Evolutionary conservation across 2,113 vertebrate genomes (phyloP).

Genomic region (Elephas maximus): DNA sequence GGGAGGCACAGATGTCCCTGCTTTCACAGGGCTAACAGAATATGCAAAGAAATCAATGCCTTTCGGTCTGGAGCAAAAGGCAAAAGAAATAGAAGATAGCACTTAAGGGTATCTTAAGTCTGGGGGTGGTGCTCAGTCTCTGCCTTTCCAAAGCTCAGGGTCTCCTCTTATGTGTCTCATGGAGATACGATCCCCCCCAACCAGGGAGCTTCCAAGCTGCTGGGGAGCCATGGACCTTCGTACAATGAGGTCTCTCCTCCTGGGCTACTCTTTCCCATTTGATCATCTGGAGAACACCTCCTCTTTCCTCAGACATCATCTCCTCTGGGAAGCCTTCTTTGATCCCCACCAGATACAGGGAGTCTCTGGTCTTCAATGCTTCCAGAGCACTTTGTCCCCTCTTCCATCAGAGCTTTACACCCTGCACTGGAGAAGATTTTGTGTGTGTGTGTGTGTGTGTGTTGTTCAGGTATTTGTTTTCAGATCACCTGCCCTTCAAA

Average conservation of each 20-base stretch:
- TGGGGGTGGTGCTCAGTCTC: background rate
- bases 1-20: background rate
- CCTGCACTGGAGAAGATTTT: background rate
- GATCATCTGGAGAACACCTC: background rate
- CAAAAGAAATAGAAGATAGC: background rate
- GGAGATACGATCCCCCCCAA: background rate
- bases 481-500: background rate
- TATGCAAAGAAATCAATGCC: background rate
- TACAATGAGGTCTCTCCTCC: background rate
- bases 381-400: background rate
- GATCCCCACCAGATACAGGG: background rate
- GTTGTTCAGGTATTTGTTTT: background rate
- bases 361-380: background rate
- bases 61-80: background rate
- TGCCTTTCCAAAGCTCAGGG: background rate
- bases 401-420: background rate
- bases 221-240: background rate
- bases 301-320: background rate
- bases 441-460: rapidly evolving
- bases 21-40: background rate
- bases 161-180: background rate
- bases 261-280: background rate
- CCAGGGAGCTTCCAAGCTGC: background rate
- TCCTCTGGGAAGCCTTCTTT: background rate
- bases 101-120: background rate